phyloP scores from a whole-genome alignment of 2,113 vertebrate species.

The Urocolius indicus region DNA sequence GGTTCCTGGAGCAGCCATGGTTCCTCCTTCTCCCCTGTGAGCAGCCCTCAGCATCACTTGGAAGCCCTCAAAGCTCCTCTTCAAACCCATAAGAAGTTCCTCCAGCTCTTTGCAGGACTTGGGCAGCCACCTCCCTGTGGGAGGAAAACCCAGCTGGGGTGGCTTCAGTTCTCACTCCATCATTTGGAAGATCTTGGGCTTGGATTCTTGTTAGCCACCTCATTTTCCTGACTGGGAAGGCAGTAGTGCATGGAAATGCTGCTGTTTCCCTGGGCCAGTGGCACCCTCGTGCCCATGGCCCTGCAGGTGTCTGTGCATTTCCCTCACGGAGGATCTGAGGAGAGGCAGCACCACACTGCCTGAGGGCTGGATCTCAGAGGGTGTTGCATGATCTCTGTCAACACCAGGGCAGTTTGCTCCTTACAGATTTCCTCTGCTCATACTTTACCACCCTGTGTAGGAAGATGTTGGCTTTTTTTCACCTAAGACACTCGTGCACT shows the following conservation, averaged over 20 bases:
- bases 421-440: background rate
- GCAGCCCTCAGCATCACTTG: background rate
- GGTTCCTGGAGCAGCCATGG: fast-evolving
- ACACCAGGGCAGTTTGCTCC: background rate
- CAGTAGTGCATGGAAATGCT: background rate
- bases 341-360: background rate
- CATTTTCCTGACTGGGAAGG: background rate
- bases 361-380: background rate
- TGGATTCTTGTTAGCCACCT: background rate
- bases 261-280: background rate
- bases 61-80: background rate
- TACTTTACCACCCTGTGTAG: background rate
- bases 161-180: background rate
- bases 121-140: background rate
- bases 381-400: constrained; percentile 42
- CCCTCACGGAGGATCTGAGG: background rate
- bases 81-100: background rate
- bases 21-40: background rate
- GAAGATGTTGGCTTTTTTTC: background rate
- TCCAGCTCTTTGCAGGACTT: background rate
- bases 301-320: background rate
- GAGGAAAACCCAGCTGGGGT: background rate
- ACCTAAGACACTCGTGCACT: background rate
- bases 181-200: background rate
- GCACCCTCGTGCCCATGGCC: fast-evolving